Conservation (phyloP, 37 sponge, comb jelly and placozoan genomes). For the Spongilla lacustris region DNA sequence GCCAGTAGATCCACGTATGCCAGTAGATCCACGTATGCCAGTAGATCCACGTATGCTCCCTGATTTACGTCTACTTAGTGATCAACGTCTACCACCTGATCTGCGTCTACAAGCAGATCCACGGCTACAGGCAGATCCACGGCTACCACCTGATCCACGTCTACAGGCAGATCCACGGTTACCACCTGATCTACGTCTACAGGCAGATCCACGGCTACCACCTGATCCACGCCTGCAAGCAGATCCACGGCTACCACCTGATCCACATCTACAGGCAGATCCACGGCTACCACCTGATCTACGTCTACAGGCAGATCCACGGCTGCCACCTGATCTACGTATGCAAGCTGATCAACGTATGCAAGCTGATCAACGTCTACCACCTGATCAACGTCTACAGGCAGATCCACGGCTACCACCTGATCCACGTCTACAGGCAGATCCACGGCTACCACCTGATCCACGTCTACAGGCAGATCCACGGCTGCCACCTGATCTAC, state of each 20-base stretch:
- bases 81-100: background rate
- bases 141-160: background rate
- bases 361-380: background rate
- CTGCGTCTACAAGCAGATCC: background rate
- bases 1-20: background rate
- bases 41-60: background rate
- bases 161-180: background rate
- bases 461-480: background rate
- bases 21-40: background rate
- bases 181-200: background rate
- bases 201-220: background rate
- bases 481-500: background rate
- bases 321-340: background rate
- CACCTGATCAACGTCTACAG: background rate
- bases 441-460: background rate
- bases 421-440: background rate
- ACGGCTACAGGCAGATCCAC: background rate
- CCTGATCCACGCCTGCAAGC: background rate
- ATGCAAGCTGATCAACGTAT: background rate
- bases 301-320: background rate
- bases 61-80: background rate
- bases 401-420: background rate
- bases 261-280: background rate
- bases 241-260: background rate
- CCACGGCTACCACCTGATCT: background rate